phyloP scores from a whole-genome alignment of 2,888 invertebrate species.

The Oscheius myriophilus region DNA sequence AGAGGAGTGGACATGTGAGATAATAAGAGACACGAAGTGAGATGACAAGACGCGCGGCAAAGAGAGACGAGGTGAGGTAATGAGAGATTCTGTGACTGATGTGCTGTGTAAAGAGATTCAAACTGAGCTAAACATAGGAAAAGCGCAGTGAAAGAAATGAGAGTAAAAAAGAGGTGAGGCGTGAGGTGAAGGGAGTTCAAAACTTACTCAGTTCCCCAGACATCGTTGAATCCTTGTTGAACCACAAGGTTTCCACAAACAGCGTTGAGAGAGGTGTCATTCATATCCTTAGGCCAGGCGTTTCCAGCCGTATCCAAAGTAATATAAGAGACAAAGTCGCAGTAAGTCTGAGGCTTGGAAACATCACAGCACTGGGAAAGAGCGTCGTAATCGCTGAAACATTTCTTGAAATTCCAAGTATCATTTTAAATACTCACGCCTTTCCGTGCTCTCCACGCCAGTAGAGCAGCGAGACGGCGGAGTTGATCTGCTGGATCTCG shows the following conservation, averaged over 20 bases:
- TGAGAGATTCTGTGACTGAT: no score
- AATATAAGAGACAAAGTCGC: slow-evolving; percentile 54
- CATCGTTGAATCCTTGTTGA: slow-evolving; percentile 49
- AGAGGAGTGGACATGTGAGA: no score
- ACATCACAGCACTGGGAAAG: slow-evolving; percentile 46
- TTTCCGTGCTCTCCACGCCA: slow-evolving; percentile 59
- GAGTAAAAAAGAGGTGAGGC: no score
- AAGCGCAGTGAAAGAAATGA: no score
- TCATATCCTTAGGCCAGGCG: slow-evolving; percentile 50
- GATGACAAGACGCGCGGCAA: no score
- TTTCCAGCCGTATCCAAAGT: slow-evolving; percentile 59
- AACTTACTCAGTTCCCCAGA: slow-evolving; percentile 51
- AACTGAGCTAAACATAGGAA: no score
- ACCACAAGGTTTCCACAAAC: slow-evolving; percentile 52
- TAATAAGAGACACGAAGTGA: no score
- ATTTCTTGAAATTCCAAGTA: neutral
- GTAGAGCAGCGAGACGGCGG: slow-evolving; percentile 57
- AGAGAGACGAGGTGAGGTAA: no score
- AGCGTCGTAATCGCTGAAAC: slow-evolving; percentile 50
- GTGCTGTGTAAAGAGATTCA: no score
- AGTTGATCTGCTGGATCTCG: slow-evolving; percentile 59
- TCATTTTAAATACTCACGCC: slow-evolving; percentile 28
- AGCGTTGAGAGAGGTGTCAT: slow-evolving; percentile 39
- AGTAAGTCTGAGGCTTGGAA: slow-evolving; percentile 45
- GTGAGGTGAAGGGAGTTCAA: no score